Percentiles rank a stretch among this genome's conserved stretches.
These are phyloP conservation scores for Melanotaenia duboulayi DNA, from an alignment of 2,113 vertebrate genomes.

Conservation along the genomic window DNA sequence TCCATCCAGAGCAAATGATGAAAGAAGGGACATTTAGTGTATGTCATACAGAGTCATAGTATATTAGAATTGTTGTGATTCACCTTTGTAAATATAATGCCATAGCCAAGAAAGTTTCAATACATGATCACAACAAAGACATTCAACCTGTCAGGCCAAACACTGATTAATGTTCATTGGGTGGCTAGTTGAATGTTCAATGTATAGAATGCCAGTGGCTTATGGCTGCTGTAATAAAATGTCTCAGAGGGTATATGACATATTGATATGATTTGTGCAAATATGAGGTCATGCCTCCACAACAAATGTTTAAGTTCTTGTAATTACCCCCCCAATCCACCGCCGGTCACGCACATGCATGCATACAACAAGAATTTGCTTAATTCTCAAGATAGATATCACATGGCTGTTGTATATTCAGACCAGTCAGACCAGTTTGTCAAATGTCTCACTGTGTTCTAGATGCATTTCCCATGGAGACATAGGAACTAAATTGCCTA, in stretches of 20 bases:
- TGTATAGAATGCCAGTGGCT: slow-evolving; percentile 12
- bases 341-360: slow-evolving; percentile 9
- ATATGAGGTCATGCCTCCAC: background rate
- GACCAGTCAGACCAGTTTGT: slow-evolving; percentile 41
- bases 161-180: background rate
- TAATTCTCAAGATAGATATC: slow-evolving; percentile 55
- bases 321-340: background rate
- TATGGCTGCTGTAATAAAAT: background rate
- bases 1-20: background rate
- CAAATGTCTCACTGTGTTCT: slow-evolving; percentile 56
- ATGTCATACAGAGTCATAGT: background rate
- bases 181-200: background rate
- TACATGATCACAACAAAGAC: slow-evolving; percentile 11
- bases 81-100: slow-evolving; percentile 13
- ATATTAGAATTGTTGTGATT: slow-evolving; percentile 17
- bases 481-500: slow-evolving; percentile 69
- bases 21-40: slow-evolving; percentile 15
- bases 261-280: background rate
- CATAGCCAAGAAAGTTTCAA: background rate
- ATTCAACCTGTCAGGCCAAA: background rate
- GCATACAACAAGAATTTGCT: slow-evolving; percentile 31
- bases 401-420: slow-evolving; percentile 64
- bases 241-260: background rate
- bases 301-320: background rate
- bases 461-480: slow-evolving; percentile 59